These are phyloP conservation scores for Noctua comes DNA, from an alignment of 2,888 invertebrate genomes.

Conservation along the genomic window DNA sequence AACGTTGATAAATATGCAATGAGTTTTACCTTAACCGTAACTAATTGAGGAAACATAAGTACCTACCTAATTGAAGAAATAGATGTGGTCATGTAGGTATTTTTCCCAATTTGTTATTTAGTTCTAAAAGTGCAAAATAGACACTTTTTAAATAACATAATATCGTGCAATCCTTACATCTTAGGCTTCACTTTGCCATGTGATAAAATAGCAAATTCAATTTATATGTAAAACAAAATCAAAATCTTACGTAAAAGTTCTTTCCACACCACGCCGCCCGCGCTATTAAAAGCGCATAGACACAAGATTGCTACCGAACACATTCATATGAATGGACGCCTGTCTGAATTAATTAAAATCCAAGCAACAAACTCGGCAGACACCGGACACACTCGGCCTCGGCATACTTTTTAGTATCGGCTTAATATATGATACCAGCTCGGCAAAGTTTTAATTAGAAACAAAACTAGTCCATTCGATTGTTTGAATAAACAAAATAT, in stretches of 20 bases:
- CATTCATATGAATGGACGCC: constrained; percentile 52
- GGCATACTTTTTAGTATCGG: constrained; percentile 51
- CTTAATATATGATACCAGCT: constrained; percentile 49
- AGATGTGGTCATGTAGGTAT: background rate
- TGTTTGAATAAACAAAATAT: constrained; percentile 51
- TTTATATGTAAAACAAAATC: constrained; percentile 5
- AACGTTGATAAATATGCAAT: background rate
- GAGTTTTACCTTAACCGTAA: background rate
- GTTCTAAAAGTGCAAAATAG: background rate
- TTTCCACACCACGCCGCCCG: constrained; percentile 28
- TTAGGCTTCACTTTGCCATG: background rate
- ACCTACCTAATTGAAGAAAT: background rate
- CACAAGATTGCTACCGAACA: constrained; percentile 52
- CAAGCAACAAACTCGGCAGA: constrained; percentile 35
- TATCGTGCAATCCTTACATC: background rate
- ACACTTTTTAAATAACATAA: background rate
- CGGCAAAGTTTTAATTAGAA: constrained; percentile 49
- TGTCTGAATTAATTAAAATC: constrained; percentile 63
- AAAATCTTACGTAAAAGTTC: constrained; percentile 30
- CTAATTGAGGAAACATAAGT: background rate
- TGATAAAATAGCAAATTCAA: background rate
- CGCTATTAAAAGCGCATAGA: constrained; percentile 44
- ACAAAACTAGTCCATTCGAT: constrained; percentile 43
- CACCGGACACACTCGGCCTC: constrained; percentile 57
- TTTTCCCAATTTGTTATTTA: background rate